phyloP scores from a whole-genome alignment of 1,140 invertebrate species.

The Zaprionus lachaisei region DNA sequence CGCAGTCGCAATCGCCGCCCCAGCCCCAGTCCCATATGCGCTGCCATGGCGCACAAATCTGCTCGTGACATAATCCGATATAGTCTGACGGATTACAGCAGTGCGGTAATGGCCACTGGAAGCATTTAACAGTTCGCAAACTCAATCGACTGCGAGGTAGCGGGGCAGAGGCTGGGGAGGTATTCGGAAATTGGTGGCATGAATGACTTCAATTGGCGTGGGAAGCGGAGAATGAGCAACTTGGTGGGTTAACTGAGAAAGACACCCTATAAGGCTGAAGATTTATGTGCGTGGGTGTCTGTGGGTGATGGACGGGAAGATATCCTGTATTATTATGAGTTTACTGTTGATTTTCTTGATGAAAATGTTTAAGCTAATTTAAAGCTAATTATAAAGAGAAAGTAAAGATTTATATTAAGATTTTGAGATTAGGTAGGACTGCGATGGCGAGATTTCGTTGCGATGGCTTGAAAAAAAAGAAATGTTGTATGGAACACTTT shows the following conservation, averaged over 20 bases:
- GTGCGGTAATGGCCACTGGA: conserved; percentile 31
- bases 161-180: background rate
- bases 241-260: background rate
- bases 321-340: no score
- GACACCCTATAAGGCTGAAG: background rate
- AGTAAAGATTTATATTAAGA: no score
- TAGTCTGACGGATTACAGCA: conserved; percentile 45
- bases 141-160: conserved; percentile 40
- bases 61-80: conserved; percentile 55
- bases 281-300: no score
- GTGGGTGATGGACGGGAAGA: no score
- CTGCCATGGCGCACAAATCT: conserved; percentile 27
- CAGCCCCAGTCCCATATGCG: background rate
- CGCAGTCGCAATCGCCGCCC: background rate
- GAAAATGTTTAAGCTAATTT: no score
- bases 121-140: conserved; percentile 47
- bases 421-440: no score
- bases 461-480: no score
- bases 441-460: no score
- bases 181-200: conserved; percentile 1
- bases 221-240: background rate
- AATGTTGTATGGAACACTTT: no score
- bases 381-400: no score
- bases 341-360: no score
- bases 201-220: background rate